Percentiles rank a stretch among this genome's conserved stretches.
Evolutionary conservation across 1,140 invertebrate genomes (phyloP).

Genomic region (Drosophila triauraria): DNA sequence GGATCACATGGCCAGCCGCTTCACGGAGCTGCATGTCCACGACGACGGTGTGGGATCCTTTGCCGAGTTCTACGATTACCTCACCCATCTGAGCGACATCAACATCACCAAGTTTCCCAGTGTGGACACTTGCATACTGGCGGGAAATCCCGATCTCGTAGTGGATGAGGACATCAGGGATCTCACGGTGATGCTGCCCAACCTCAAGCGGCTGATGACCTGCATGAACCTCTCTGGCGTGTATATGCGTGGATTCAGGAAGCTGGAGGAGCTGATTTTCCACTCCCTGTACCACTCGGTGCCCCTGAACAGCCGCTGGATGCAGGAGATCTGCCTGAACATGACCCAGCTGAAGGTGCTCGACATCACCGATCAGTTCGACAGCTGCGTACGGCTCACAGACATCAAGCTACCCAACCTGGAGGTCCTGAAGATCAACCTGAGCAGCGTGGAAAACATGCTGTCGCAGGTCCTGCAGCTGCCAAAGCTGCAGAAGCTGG

Average conservation of each 20-base stretch:
- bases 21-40: constrained; percentile 65
- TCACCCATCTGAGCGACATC: constrained; percentile 64
- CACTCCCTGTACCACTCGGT: constrained; percentile 69
- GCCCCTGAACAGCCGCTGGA: constrained; percentile 59
- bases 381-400: constrained; percentile 50
- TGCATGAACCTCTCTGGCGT: constrained; percentile 68
- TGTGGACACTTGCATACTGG: constrained; percentile 60
- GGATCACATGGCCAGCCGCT: constrained; percentile 60
- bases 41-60: constrained; percentile 65
- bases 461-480: constrained; percentile 58
- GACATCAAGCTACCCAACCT: constrained; percentile 69
- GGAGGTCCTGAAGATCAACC: constrained; percentile 70
- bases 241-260: constrained; percentile 54
- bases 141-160: constrained; percentile 55
- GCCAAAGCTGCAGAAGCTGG: constrained; percentile 62
- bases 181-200: constrained; percentile 57
- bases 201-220: constrained; percentile 59
- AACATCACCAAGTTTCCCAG: constrained; percentile 47
- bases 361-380: constrained; percentile 70
- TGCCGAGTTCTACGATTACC: constrained; percentile 69
- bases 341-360: constrained; percentile 54
- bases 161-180: constrained; percentile 64
- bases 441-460: constrained; percentile 63
- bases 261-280: constrained; percentile 65
- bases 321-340: constrained; percentile 65